These are phyloP conservation scores for Bubo blakistoni DNA, from an alignment of 2,113 vertebrate genomes.

Conservation along the genomic window DNA sequence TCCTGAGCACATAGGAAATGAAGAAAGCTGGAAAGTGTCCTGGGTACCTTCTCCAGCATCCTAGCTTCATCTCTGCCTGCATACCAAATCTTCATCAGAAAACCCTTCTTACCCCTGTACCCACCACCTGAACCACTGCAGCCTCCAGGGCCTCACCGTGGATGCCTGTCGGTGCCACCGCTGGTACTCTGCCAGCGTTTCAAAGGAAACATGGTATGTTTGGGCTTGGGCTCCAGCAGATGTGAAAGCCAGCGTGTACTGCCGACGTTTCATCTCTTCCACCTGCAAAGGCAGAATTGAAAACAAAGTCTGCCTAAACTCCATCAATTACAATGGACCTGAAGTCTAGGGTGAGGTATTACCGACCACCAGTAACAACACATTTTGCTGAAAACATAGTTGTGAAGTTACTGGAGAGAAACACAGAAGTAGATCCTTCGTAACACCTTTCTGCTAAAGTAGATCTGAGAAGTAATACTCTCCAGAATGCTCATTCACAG, in stretches of 20 bases:
- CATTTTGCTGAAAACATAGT: neutral
- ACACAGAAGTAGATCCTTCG: neutral
- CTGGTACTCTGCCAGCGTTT: conserved; percentile 86
- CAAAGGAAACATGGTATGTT: conserved; percentile 91
- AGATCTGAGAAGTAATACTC: neutral
- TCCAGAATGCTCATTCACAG: neutral
- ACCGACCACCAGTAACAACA: neutral
- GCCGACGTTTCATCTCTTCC: conserved; percentile 89
- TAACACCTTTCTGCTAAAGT: neutral
- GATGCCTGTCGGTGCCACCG: conserved; percentile 92
- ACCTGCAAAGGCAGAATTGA: conserved; percentile 71
- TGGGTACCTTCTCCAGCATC: neutral
- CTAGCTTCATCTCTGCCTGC: neutral
- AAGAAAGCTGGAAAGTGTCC: neutral
- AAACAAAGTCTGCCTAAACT: neutral
- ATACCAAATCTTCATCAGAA: neutral
- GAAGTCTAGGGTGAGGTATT: neutral
- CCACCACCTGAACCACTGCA: neutral
- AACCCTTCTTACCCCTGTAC: neutral
- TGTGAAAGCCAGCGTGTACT: conserved; percentile 89
- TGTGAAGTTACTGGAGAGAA: neutral
- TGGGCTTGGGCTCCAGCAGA: conserved; percentile 90
- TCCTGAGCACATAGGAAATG: neutral
- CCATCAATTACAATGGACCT: neutral
- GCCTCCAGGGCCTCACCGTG: conserved; percentile 76